Conservation (phyloP, 2,888 invertebrate genomes). For the Bedellia somnulentella region DNA sequence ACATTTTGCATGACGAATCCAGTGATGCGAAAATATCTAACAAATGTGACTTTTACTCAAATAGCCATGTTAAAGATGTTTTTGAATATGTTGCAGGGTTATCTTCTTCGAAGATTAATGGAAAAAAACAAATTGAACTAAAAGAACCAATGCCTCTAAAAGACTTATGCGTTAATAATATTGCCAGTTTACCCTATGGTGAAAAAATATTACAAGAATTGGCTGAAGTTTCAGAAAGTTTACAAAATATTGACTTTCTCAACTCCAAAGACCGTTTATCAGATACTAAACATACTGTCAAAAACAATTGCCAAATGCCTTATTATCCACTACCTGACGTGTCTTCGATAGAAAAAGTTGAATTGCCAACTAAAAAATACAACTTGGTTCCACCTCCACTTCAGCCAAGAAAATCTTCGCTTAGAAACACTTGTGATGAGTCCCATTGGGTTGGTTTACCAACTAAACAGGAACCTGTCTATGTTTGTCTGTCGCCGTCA, state of each 20-base stretch:
- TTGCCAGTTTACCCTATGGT: conserved; percentile 71
- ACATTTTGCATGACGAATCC: conserved; percentile 50
- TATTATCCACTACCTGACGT: conserved; percentile 44
- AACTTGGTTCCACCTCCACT: conserved; percentile 35
- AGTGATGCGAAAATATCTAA: conserved; percentile 17
- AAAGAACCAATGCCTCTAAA: conserved; percentile 54
- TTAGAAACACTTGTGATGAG: conserved; percentile 36
- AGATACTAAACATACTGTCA: no score
- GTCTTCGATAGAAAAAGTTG: conserved; percentile 41
- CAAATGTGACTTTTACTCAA: conserved; percentile 15
- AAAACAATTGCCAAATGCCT: conserved; percentile 27
- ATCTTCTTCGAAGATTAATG: conserved; percentile 15
- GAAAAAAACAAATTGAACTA: conserved; percentile 8
- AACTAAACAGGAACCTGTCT: conserved; percentile 59
- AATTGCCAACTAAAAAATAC: conserved; percentile 21
- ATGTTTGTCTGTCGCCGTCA: conserved; percentile 73
- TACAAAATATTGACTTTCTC: conserved; percentile 39
- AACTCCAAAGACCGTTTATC: conserved; percentile 6
- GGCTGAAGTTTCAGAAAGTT: conserved; percentile 63
- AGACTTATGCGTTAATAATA: conserved; percentile 66
- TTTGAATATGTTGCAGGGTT: conserved; percentile 38
- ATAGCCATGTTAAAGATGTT: conserved; percentile 40
- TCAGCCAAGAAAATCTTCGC: conserved; percentile 42
- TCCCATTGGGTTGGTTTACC: conserved; percentile 64
- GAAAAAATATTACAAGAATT: conserved; percentile 68